A percentile compares a stretch with the other conserved stretches of the same genome.
These are phyloP conservation scores for Hirundo rustica DNA, from an alignment of 2,797 vertebrate genomes.

Conservation along the genomic window DNA sequence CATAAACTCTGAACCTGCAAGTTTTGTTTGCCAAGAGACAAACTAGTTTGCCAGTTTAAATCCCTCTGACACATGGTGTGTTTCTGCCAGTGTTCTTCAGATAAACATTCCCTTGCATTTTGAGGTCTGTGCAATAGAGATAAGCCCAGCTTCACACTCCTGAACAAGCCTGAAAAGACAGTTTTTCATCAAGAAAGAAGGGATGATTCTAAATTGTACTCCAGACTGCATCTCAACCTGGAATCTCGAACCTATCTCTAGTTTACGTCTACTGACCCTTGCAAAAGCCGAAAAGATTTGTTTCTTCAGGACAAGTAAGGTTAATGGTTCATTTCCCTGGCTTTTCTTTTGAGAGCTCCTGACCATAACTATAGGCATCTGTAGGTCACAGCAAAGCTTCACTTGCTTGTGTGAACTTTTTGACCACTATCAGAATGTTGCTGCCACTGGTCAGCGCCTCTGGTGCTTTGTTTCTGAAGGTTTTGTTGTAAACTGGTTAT, in stretches of 20 bases:
- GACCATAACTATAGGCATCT: neutral
- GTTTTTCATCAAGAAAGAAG: neutral
- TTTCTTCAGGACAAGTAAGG: neutral
- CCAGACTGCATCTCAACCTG: neutral
- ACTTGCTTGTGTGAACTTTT: neutral
- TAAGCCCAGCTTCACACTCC: neutral
- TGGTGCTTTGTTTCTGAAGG: neutral
- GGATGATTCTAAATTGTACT: neutral
- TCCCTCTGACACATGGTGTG: neutral
- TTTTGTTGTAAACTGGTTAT: neutral
- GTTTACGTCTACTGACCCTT: neutral
- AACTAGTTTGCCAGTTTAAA: neutral
- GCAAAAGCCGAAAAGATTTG: neutral
- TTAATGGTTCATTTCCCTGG: neutral
- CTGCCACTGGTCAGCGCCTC: neutral
- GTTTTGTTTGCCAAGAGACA: neutral
- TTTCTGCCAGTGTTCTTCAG: neutral
- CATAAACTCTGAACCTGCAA: neutral
- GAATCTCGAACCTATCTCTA: neutral
- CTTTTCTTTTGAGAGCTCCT: neutral
- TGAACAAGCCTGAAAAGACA: neutral
- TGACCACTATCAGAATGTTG: rapidly evolving
- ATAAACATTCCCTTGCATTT: neutral
- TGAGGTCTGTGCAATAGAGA: neutral
- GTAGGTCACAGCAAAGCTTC: neutral